Conservation (phyloP, 2,113 vertebrate species). For the Desmodus rotundus region DNA sequence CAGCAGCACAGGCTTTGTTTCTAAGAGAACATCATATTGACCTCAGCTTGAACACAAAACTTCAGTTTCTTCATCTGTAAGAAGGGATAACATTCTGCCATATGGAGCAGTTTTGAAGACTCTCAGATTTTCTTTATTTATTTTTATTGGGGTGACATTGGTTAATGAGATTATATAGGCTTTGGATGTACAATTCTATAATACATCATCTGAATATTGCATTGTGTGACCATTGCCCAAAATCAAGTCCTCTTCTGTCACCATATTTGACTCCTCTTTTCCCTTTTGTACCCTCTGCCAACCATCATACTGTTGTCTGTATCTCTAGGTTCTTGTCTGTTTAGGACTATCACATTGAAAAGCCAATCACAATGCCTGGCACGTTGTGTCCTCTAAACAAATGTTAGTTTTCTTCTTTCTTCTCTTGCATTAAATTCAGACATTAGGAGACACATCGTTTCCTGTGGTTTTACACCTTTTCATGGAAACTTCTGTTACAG, state of each 20-base stretch:
- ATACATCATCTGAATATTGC: neutral
- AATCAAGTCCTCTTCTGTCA: neutral
- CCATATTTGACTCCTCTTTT: neutral
- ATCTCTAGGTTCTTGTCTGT: neutral
- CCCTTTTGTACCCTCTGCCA: neutral
- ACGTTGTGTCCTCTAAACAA: neutral
- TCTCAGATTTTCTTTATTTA: neutral
- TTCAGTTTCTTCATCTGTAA: neutral
- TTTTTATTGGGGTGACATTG: neutral
- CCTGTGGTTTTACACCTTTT: neutral
- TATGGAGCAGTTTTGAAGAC: neutral
- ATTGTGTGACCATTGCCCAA: neutral
- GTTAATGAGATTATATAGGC: neutral
- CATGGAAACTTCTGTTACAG: neutral
- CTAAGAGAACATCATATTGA: neutral
- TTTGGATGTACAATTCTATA: neutral
- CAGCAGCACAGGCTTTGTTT: neutral
- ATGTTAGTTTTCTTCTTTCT: neutral
- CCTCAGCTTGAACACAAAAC: neutral
- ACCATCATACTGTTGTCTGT: neutral
- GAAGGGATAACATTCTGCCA: neutral
- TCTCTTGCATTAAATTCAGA: conserved; percentile 3
- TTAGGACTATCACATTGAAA: neutral
- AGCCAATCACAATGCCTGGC: neutral
- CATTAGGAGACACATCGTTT: neutral